Conservation (phyloP, 2,797 vertebrate genomes). For the Pterois miles region DNA sequence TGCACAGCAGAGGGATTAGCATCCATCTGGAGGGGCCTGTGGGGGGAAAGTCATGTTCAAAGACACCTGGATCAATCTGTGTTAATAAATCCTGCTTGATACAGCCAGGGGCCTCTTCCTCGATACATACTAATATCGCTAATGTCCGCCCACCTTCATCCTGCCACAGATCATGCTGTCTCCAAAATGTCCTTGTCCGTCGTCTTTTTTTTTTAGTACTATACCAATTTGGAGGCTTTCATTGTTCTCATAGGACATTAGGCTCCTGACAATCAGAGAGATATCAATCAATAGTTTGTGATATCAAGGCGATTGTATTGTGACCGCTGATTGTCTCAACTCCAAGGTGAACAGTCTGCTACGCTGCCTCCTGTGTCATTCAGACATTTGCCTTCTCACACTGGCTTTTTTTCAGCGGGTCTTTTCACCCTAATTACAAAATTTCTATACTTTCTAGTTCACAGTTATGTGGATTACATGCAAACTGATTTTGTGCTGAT, state of each 20-base stretch:
- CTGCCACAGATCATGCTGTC: constrained; percentile 10
- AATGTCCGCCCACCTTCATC: constrained; percentile 52
- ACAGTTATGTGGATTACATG: no score
- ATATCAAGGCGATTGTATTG: constrained; percentile 45
- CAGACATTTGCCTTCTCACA: neutral
- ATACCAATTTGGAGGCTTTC: constrained; percentile 54
- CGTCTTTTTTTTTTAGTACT: constrained; percentile 13
- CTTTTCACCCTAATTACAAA: neutral
- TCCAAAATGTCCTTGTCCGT: constrained; percentile 49
- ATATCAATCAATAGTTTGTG: constrained; percentile 53
- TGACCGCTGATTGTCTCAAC: constrained; percentile 34
- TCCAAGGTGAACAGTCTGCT: constrained; percentile 54
- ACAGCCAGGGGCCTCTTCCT: constrained; percentile 50
- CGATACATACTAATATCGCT: constrained; percentile 62
- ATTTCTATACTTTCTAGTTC: no score
- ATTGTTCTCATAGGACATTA: constrained; percentile 58
- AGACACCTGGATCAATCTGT: constrained; percentile 75
- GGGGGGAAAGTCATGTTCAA: constrained; percentile 76
- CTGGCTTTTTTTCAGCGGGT: neutral
- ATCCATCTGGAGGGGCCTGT: constrained; percentile 58
- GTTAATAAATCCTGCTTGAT: constrained; percentile 75
- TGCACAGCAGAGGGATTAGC: constrained; percentile 66
- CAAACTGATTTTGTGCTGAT: no score
- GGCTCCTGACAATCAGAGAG: constrained; percentile 37
- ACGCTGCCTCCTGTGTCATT: neutral